These are phyloP conservation scores for Myodes glareolus DNA, from an alignment of 2,113 vertebrate species.

Conservation along the genomic window DNA sequence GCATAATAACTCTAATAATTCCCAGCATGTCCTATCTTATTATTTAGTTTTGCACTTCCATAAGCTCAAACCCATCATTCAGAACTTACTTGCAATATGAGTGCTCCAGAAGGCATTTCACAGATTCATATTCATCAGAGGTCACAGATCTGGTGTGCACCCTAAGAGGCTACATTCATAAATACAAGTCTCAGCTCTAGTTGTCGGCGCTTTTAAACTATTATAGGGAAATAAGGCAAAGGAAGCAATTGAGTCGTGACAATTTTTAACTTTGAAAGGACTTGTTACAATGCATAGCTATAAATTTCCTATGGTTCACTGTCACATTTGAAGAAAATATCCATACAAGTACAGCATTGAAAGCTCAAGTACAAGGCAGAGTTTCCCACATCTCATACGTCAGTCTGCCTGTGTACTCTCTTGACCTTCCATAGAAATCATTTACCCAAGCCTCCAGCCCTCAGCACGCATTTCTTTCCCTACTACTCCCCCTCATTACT, in stretches of 20 bases:
- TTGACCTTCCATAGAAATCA: accelerated
- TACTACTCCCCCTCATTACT: neutral
- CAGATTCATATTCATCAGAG: neutral
- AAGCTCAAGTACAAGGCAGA: neutral
- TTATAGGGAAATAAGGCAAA: neutral
- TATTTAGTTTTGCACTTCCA: neutral
- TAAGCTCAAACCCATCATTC: neutral
- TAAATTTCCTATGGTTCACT: neutral
- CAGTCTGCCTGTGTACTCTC: neutral
- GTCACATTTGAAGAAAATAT: neutral
- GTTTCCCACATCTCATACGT: neutral
- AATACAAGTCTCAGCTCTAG: neutral
- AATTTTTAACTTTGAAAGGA: neutral
- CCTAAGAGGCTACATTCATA: neutral
- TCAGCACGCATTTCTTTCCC: neutral
- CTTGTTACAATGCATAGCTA: neutral
- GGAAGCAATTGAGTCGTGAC: neutral
- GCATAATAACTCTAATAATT: neutral
- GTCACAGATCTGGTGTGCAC: neutral
- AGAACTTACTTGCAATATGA: neutral
- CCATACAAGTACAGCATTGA: too few species aligned
- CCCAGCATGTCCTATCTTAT: neutral
- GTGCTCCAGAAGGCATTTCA: neutral
- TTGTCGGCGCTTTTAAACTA: neutral
- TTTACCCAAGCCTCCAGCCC: neutral